Conservation (phyloP, 1,140 invertebrate genomes). For the Antheraea pernyi region DNA sequence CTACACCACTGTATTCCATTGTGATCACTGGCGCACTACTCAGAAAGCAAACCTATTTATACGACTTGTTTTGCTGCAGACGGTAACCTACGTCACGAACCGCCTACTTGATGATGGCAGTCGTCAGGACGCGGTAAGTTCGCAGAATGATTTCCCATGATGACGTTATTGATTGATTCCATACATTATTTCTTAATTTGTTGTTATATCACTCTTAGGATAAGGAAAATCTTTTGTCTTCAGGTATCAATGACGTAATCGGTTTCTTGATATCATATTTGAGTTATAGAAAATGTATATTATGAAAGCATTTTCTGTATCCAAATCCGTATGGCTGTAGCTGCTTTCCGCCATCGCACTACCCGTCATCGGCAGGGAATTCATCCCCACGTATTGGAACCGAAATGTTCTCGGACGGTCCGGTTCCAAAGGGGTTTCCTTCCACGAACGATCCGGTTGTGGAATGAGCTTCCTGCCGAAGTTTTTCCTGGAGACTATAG, state of each 20-base stretch:
- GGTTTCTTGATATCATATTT: not conserved
- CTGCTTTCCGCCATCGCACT: too few species aligned
- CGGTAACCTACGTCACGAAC: constrained; percentile 50
- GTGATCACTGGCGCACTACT: constrained; percentile 64
- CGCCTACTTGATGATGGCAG: constrained; percentile 25
- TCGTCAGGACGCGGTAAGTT: constrained; percentile 38
- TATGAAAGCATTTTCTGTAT: too few species aligned
- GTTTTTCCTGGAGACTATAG: too few species aligned
- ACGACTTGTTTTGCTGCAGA: constrained; percentile 55
- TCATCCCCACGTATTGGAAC: too few species aligned
- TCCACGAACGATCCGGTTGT: too few species aligned
- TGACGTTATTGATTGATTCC: constrained; percentile 45
- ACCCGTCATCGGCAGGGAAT: too few species aligned
- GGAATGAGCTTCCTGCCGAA: too few species aligned
- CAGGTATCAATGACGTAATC: not conserved
- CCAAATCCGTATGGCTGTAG: too few species aligned
- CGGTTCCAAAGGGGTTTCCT: too few species aligned
- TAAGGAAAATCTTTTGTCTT: not conserved
- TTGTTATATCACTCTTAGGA: not conserved
- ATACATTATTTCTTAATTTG: constrained; percentile 29
- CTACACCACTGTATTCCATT: constrained; percentile 57
- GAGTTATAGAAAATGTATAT: too few species aligned
- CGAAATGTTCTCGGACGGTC: too few species aligned
- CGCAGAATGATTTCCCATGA: constrained; percentile 45
- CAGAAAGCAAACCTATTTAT: constrained; percentile 66